Evolutionary conservation across 2,797 vertebrate genomes (phyloP).

Genomic region (Amazonetta brasiliensis): DNA sequence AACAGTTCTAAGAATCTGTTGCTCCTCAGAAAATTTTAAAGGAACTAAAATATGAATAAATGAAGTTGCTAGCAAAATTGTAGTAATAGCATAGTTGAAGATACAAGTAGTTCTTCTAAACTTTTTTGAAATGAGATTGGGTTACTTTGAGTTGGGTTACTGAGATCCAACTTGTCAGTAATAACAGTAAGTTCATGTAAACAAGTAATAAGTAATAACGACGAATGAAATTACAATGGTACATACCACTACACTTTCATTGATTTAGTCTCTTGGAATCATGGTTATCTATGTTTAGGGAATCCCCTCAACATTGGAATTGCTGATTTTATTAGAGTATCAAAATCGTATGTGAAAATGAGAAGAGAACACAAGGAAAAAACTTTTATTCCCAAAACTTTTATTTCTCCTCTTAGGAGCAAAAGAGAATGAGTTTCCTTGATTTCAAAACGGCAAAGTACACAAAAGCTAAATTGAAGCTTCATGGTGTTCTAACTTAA

Average conservation of each 20-base stretch:
- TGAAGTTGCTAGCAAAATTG: background rate
- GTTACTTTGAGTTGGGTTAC: background rate
- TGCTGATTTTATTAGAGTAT: background rate
- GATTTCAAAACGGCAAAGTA: background rate
- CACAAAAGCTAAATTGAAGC: background rate
- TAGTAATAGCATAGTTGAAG: background rate
- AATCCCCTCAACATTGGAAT: background rate
- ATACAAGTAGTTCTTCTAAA: background rate
- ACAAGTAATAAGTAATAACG: background rate
- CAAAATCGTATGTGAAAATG: background rate
- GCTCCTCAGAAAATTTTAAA: background rate
- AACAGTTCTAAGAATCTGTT: background rate
- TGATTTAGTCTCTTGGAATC: background rate
- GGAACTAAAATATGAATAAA: background rate
- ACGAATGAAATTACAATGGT: background rate
- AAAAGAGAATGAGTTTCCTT: background rate
- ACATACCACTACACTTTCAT: accelerated
- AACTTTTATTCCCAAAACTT: background rate
- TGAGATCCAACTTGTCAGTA: background rate
- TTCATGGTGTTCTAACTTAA: background rate
- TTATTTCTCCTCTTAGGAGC: background rate
- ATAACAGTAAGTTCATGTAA: background rate
- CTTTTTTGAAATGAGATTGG: background rate
- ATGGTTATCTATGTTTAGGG: background rate
- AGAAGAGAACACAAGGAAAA: background rate